A percentile compares a stretch with the other conserved stretches of the same genome.
phyloP scores from a whole-genome alignment of 2,888 invertebrate genomes.

The Hofmannophila pseudospretella region DNA sequence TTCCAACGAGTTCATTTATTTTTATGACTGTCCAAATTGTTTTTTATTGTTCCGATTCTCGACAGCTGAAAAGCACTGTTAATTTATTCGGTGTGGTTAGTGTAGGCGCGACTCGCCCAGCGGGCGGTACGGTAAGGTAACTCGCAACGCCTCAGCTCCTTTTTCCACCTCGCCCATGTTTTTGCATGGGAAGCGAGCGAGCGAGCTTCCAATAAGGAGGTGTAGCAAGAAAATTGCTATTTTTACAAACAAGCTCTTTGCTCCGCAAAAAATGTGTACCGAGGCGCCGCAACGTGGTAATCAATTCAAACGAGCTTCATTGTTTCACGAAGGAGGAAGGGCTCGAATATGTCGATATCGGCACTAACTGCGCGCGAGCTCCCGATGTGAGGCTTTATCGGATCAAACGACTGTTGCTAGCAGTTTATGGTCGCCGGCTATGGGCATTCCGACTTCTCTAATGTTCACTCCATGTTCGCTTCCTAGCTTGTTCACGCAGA shows the following conservation, averaged over 20 bases:
- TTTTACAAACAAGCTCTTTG: conserved; percentile 59
- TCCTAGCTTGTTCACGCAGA: conserved; percentile 22
- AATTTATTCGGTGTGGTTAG: conserved; percentile 28
- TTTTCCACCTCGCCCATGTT: conserved; percentile 40
- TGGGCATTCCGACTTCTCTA: conserved; percentile 47
- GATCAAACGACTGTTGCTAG: conserved; percentile 49
- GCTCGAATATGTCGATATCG: conserved; percentile 45
- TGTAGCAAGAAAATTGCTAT: conserved; percentile 57
- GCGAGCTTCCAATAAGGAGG: conserved; percentile 45
- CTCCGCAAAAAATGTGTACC: conserved; percentile 46
- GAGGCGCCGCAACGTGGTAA: conserved; percentile 46
- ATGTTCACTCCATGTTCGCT: conserved; percentile 40
- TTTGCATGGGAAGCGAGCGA: conserved; percentile 45
- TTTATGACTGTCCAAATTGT: too few relatives aligned
- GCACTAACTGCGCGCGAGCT: conserved; percentile 34
- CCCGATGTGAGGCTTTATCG: conserved; percentile 49
- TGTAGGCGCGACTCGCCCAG: conserved; percentile 39
- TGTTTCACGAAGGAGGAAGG: conserved; percentile 51
- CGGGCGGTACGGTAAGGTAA: conserved; percentile 46
- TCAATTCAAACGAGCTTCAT: conserved; percentile 57
- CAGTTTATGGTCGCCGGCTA: conserved; percentile 47
- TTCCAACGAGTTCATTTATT: too few relatives aligned
- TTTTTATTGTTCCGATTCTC: too few relatives aligned
- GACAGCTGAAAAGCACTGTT: conserved; percentile 25
- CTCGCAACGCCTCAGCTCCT: conserved; percentile 33